Base-by-base conservation (phyloP, 2,113 vertebrate genomes). In the Sphyrna mokarran region DNA sequence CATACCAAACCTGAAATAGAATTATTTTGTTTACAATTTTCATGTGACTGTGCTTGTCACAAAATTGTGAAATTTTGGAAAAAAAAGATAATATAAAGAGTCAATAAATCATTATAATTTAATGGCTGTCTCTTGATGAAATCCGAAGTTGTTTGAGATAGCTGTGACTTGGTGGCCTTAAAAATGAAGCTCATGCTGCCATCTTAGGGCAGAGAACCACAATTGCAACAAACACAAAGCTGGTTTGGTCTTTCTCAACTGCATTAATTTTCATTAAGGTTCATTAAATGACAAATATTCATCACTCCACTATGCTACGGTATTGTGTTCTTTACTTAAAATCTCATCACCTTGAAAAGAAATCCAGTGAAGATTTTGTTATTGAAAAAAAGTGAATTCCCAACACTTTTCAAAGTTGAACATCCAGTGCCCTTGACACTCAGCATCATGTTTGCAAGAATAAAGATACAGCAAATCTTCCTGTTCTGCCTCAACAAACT, bases 101-200 rank as follows among this genome's bases (percentile, higher is more conserved):
- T 95, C 68, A 72, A 95, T 95, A 72, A 95, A 95, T 95, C 68
- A 70, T 95, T 95, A 95, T 95, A 94, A 94, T 94, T 69, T 94
- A 68, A 37, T 93, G 61, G 58, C 63, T 94, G 68, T 70, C 68
- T 69, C 93, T 37, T 89, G 48, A 43, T 89, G 86, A 89, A 54
- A 48, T 89, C 54, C 48, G 22, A 72, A 68, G 7, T 95, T 72
- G 26, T 72, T 23, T 48, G 22, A 11, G 68, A 26, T 48, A 11
- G 14, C 68, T 70, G 66, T 6, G 1, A 61, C 40, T 83, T 10
- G 16, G 63, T 16, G 61, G 33, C 61, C 61, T 66, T 66, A 93
- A 93, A 93, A 91, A 93, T 93, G 93, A 29, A 48, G 18, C 68
- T 48, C 8, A 48, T 72, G 40, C 93, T 95, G 93, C 68, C 93